Evolutionary conservation across 2,113 vertebrate genomes (phyloP), one percentile per base, ranked within the genome.

Genomic region (Nycticorax nycticorax): DNA sequence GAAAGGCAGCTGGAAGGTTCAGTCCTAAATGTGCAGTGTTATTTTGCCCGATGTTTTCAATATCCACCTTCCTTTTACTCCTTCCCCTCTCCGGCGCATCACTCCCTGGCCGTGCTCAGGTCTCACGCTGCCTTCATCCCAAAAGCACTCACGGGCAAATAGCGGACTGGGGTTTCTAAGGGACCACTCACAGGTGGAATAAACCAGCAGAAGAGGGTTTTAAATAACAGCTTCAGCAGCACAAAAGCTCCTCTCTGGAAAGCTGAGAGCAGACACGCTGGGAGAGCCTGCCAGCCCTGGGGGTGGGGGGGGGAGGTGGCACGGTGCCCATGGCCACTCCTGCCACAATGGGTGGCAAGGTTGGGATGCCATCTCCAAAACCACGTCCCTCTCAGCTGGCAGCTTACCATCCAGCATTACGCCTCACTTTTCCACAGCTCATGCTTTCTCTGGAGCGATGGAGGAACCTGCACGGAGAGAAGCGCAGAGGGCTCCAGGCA

Each of bases 81-180:
- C 0, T 16, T 39, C 33, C 16, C n/a, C 27, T 63, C 67, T 4
- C 1, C 1, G 18, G 60, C 6, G 2, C 59, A 45, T 47, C 50
- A 6, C 24, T 19, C 19, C 41, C 39, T 11, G 63, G 86, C 48
- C 9, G 0, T 2, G 43, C 66, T 67, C 2, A 1, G 53, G 45
- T 60, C 59, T 62, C 62, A 8, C 0, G 0, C 43, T 79, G 75
- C 72, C 80, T 72, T 79, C 76, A 57, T 9, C 79, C 63, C 60
- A 9, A 77, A 45, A 68, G 63, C 50, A 81, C 45, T 69, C 59
- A 12, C 0, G 0, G 47, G 33, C 45, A 53, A 89, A 37, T 1
- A 73, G 45, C 47, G 20, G 20, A 18, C 35, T 14, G 17, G 19
- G 39, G 30, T 32, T 73, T 88, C 27, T 12, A 41, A 82, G 47